Conservation (phyloP, 2,888 invertebrate genomes). For the Apomyelois bistriatella region DNA sequence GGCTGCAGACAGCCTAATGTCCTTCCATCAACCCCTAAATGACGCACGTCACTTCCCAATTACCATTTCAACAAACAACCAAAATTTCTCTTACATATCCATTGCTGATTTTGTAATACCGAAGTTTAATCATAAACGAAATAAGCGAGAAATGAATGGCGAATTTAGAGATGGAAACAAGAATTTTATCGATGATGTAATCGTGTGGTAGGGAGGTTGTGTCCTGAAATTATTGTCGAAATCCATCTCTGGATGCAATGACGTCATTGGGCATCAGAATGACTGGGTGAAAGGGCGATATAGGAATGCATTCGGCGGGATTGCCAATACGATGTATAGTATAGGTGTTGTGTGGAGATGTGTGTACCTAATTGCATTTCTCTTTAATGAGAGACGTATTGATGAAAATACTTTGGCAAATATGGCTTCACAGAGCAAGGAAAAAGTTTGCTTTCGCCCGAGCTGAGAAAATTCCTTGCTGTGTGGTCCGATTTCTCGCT, state of each 20-base stretch:
- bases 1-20: conserved; percentile 74
- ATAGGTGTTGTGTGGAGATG: not conserved
- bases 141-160: conserved; percentile 35
- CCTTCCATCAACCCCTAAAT: conserved; percentile 74
- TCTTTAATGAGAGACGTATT: not conserved
- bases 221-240: conserved; percentile 73
- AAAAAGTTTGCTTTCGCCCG: too few species aligned
- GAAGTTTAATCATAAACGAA: not conserved
- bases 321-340: conserved; percentile 2
- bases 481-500: too few species aligned
- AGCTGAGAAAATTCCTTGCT: too few species aligned
- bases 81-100: conserved; percentile 21
- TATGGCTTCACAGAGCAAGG: too few species aligned
- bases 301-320: conserved; percentile 10
- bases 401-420: too few species aligned
- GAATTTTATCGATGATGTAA: conserved; percentile 4
- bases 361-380: not conserved
- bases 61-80: conserved; percentile 30
- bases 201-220: conserved; percentile 33
- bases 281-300: conserved; percentile 67
- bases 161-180: conserved; percentile 10
- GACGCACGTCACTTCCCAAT: conserved; percentile 73
- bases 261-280: conserved; percentile 73
- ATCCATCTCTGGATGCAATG: conserved; percentile 74
- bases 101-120: conserved; percentile 28